Evolutionary conservation across 2,797 vertebrate genomes (phyloP).

Genomic region (Antennarius maculatus): DNA sequence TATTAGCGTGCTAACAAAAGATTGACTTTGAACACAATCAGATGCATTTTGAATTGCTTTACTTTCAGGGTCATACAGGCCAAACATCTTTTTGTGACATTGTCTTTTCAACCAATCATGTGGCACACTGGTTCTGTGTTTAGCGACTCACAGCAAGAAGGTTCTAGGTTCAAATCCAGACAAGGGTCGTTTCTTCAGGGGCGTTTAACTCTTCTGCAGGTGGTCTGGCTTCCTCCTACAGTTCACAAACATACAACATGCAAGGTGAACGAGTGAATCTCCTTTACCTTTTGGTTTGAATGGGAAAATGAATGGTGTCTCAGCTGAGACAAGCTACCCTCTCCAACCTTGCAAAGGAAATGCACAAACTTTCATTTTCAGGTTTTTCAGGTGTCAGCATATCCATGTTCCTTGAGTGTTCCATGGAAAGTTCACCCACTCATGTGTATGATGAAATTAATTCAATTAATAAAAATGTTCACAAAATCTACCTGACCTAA

Average conservation of each 20-base stretch:
- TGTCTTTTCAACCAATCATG: not conserved
- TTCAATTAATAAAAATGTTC: not conserved
- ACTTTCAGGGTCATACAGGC: conserved; percentile 11
- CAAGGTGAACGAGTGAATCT: no score
- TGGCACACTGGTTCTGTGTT: no score
- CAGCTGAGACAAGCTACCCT: no score
- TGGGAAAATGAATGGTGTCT: no score
- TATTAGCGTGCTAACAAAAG: not conserved
- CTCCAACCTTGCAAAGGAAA: no score
- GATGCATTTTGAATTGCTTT: not conserved
- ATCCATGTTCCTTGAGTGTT: not conserved
- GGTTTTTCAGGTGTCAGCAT: not conserved
- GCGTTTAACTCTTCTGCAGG: not conserved
- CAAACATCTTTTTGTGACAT: not conserved
- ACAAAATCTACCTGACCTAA: not conserved
- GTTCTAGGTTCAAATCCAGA: no score
- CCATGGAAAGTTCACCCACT: not conserved
- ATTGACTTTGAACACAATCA: not conserved
- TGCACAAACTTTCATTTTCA: not conserved
- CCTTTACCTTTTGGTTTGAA: no score
- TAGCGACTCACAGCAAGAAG: no score
- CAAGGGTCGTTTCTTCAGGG: no score
- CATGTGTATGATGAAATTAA: no score
- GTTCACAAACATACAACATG: no score
- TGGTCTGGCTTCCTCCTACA: no score